A percentile compares a stretch with the other conserved stretches of the same genome.
These are phyloP conservation scores for Petrocephalus sullivani DNA, from an alignment of 2,797 vertebrate species.

Conservation along the genomic window DNA sequence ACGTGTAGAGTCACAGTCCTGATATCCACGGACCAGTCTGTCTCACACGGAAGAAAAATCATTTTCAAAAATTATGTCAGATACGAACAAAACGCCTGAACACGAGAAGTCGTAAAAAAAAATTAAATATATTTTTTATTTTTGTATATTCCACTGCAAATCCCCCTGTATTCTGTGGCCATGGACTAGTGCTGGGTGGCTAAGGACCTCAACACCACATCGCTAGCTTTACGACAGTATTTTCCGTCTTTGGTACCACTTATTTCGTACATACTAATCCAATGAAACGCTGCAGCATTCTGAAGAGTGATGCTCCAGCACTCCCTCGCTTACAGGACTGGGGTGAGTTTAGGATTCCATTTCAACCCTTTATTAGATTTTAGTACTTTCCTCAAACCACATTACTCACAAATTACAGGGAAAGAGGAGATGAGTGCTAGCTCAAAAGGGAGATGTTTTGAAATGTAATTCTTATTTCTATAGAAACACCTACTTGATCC, in stretches of 20 bases:
- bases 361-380: conserved; percentile 52
- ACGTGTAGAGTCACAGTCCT: background rate
- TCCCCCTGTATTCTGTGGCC: background rate
- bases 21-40: background rate
- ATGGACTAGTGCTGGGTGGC: background rate
- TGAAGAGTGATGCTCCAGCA: background rate
- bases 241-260: background rate
- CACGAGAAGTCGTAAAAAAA: background rate
- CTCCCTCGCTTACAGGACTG: conserved; percentile 19
- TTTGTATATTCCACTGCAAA: background rate
- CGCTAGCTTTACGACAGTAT: background rate
- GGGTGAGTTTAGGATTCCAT: conserved; percentile 57
- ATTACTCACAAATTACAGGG: conserved; percentile 45
- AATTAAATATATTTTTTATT: background rate
- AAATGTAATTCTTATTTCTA: conserved; percentile 72
- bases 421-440: conserved; percentile 44
- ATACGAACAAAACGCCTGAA: background rate
- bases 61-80: background rate
- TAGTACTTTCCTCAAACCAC: conserved; percentile 46
- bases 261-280: conserved; percentile 11
- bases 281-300: background rate
- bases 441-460: conserved; percentile 54
- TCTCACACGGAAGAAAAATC: background rate
- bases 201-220: background rate
- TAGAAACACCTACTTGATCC: conserved; percentile 71